phyloP scores from a whole-genome alignment of 2,888 invertebrate species.

The Craniophora ligustri region DNA sequence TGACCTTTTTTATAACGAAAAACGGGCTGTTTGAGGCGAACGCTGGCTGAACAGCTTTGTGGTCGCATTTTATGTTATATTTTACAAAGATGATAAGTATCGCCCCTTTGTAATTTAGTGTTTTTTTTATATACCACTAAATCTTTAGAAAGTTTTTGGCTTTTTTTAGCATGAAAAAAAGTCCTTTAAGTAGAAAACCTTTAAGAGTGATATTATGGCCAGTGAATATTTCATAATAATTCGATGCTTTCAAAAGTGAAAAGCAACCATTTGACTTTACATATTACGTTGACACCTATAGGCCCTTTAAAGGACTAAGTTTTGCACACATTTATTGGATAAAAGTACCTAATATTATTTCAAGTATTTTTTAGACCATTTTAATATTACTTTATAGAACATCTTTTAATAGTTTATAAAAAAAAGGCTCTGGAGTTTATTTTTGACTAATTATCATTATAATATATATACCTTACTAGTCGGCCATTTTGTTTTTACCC shows the following conservation, averaged over 20 bases:
- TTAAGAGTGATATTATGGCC: slow-evolving; percentile 1
- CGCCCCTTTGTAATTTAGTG: slow-evolving; percentile 12
- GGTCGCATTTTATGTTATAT: slow-evolving; percentile 14
- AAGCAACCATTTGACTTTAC: too few species aligned
- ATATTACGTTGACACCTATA: too few species aligned
- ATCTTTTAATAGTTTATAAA: too few species aligned
- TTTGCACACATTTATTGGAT: too few species aligned
- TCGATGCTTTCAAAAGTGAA: not conserved
- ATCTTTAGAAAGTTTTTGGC: slow-evolving; percentile 7
- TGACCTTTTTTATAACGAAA: slow-evolving; percentile 23
- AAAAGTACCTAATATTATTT: too few species aligned
- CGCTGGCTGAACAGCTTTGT: slow-evolving; percentile 21
- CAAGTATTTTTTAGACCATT: too few species aligned
- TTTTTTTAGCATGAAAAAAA: slow-evolving; percentile 3
- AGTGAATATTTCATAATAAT: slow-evolving; percentile 15
- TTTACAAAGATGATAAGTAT: slow-evolving; percentile 31
- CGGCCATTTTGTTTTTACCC: too few species aligned
- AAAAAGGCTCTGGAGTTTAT: too few species aligned
- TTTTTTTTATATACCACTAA: slow-evolving; percentile 21
- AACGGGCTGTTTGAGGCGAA: slow-evolving; percentile 28
- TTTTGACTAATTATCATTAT: too few species aligned
- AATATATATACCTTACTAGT: too few species aligned
- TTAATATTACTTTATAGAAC: too few species aligned
- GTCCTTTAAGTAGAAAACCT: not conserved
- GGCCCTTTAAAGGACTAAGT: too few species aligned